Percentiles rank a stretch among this genome's conserved stretches.
phyloP scores from a whole-genome alignment of 2,888 invertebrate species.

The Mechanitis mazaeus region DNA sequence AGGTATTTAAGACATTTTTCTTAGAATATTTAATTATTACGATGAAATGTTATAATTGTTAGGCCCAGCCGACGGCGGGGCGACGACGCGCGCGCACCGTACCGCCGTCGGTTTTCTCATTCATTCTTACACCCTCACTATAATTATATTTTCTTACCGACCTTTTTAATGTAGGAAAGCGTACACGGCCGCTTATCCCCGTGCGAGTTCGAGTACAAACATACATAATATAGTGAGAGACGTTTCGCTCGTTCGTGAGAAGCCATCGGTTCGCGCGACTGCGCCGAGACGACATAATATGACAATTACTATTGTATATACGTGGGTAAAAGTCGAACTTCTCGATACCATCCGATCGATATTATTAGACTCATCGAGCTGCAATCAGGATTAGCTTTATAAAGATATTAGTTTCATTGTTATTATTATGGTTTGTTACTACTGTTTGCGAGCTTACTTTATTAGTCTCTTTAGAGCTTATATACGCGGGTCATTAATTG shows the following conservation, averaged over 20 bases:
- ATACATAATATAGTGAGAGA: constrained; percentile 66
- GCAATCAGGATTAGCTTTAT: constrained; percentile 68
- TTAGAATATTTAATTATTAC: constrained; percentile 76
- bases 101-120: constrained; percentile 64
- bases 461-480: constrained; percentile 59
- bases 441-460: constrained; percentile 58
- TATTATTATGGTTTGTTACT: constrained; percentile 63
- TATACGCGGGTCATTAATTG: constrained; percentile 45
- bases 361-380: constrained; percentile 72
- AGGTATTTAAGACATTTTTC: constrained; percentile 77
- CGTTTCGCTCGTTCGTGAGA: constrained; percentile 72
- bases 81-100: constrained; percentile 43
- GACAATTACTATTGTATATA: constrained; percentile 70
- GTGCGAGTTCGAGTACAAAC: constrained; percentile 69
- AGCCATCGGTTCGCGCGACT: constrained; percentile 74
- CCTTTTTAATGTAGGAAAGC: constrained; percentile 72
- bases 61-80: constrained; percentile 64
- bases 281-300: constrained; percentile 59
- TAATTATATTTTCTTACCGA: constrained; percentile 75
- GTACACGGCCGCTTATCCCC: constrained; percentile 73
- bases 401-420: constrained; percentile 65
- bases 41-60: constrained; percentile 73
- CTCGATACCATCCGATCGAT: constrained; percentile 72
- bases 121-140: constrained; percentile 74
- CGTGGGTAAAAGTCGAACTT: constrained; percentile 65